A percentile compares a stretch with the other conserved stretches of the same genome.
Conservation (phyloP, 2,797 vertebrate species). For the Salarias fasciatus region DNA sequence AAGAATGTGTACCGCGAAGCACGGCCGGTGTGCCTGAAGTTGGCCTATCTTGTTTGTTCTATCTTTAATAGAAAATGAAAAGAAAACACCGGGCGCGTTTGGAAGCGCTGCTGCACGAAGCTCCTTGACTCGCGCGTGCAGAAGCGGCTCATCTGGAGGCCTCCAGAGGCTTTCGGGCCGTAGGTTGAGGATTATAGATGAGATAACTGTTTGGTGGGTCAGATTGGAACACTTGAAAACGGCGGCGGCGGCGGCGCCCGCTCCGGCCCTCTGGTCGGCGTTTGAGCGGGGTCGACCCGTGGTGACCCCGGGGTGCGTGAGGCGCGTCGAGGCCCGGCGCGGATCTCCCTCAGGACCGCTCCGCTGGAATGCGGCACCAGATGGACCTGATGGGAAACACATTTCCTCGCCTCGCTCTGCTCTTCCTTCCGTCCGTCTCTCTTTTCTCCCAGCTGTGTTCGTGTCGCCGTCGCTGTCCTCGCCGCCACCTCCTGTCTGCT, state of each 20-base stretch:
- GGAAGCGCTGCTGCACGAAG: no score
- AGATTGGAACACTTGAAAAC: neutral
- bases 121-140: no score
- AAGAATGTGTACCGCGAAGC: no score
- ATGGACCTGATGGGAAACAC: conserved; percentile 80
- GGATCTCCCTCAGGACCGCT: conserved; percentile 67
- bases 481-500: neutral
- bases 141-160: conserved; percentile 28
- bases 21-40: no score
- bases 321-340: conserved; percentile 30
- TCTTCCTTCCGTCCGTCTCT: conserved; percentile 34
- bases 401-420: conserved; percentile 56
- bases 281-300: conserved; percentile 37
- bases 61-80: no score
- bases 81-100: no score
- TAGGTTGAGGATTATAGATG: conserved; percentile 13
- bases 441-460: conserved; percentile 33
- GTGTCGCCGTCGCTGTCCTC: neutral
- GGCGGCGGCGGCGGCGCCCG: no score
- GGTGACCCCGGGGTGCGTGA: conserved; percentile 51
- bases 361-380: conserved; percentile 74
- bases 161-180: conserved; percentile 8
- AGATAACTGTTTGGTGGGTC: conserved; percentile 3
- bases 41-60: no score
- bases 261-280: conserved; percentile 19